phyloP scores from a whole-genome alignment of 2,113 vertebrate genomes.

The Columbina picui region DNA sequence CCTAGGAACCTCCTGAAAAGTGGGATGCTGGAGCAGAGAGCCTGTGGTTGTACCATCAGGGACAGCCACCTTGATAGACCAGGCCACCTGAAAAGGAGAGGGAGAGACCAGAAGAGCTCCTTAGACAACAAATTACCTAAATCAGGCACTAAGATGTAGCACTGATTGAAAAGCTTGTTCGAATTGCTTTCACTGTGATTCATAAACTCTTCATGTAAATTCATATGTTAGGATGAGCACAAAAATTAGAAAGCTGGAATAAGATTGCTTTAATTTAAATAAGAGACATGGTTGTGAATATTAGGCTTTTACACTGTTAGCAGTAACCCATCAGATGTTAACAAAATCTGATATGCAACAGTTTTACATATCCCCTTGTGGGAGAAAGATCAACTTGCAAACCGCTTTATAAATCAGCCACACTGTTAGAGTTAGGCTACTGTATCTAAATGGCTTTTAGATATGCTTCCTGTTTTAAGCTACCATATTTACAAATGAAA shows the following conservation, averaged over 20 bases:
- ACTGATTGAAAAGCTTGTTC: conserved; percentile 78
- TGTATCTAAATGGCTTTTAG: conserved; percentile 88
- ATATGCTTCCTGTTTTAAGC: conserved; percentile 86
- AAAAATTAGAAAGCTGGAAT: conserved; percentile 78
- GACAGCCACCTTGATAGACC: not conserved
- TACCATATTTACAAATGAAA: conserved; percentile 88
- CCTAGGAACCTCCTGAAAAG: accelerated
- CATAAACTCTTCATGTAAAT: conserved; percentile 79
- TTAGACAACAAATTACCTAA: conserved; percentile 71
- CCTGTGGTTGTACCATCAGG: not conserved
- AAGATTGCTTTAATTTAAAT: conserved; percentile 83
- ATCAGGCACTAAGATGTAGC: conserved; percentile 71
- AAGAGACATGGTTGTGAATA: conserved; percentile 79
- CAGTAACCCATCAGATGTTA: conserved; percentile 78
- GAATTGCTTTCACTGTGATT: conserved; percentile 77
- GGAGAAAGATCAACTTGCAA: conserved; percentile 82
- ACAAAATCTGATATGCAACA: conserved; percentile 85
- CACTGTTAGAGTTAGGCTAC: conserved; percentile 81
- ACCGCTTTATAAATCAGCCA: conserved; percentile 83
- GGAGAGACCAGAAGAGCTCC: conserved; percentile 41
- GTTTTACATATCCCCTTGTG: conserved; percentile 84
- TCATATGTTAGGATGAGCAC: conserved; percentile 72
- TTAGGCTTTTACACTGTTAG: conserved; percentile 75
- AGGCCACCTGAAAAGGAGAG: not conserved
- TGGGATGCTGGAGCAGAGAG: not conserved